Base-by-base conservation (phyloP, 2,888 invertebrate genomes). In the Plebejus melissa region DNA sequence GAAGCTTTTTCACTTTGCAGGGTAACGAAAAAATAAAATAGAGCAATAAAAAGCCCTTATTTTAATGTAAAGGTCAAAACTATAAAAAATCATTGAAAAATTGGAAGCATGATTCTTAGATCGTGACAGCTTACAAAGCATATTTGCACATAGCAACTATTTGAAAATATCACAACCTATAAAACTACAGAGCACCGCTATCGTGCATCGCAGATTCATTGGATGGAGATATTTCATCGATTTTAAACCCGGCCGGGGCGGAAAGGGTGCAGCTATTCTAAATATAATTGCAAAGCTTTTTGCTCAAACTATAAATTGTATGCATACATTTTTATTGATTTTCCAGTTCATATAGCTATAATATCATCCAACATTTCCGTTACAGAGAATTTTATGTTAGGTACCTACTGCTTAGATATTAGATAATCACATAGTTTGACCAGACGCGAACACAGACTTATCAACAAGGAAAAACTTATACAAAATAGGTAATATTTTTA, bases 161-260 rank as follows among this genome's bases (percentile, higher is more conserved):
- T 32, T 13, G 32, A 32, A 36, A 65, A 65, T 60, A 28, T 60
- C 0, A 36, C 65, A 9, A 65, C 4, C 32, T 32, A 65, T 65
- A 65, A 70, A 70, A 70, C 41, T 70, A 41, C n/a, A 38, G 22
- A n/a, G 16, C 41, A 65, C 11, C 28, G 60, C 28, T 60, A 60
- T 60, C 60, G 65, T 65, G 65, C 36, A 65, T 65, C 65, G 65
- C 70, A 70, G 70, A 70, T 70, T 41, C 38, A 38, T 41, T 70
- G 69, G n/a, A 38, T 69, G 41, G 70, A 70, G 70, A 70, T 70
- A 70, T 70, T 70, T 70, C 70, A 70, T 70, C 70, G 70, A 70
- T 70, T 70, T 70, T 41, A 41, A 70, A 3, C n/a, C 70, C 70
- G n/a, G 70, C 22, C n/a, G n/a, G 70, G 41, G 70, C 9, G 38